Evolutionary conservation across 2,888 invertebrate species (phyloP).

Genomic region (Acleris sparsana): DNA sequence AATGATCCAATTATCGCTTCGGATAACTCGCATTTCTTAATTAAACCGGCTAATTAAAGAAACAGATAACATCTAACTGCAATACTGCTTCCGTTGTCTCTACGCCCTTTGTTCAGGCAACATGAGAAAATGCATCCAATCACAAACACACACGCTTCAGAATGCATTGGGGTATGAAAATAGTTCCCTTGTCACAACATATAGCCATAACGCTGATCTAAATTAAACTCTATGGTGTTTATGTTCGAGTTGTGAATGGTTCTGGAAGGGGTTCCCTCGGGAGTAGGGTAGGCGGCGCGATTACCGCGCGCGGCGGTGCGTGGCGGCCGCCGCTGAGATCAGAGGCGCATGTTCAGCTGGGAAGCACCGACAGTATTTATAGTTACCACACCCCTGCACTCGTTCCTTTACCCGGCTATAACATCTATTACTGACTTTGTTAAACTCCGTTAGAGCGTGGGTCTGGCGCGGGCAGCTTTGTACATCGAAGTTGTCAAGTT

Average conservation of each 20-base stretch:
- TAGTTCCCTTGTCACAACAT: slow-evolving; percentile 15
- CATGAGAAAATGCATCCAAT: slow-evolving; percentile 41
- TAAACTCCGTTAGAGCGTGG: not conserved
- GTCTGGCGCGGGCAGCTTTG: not conserved
- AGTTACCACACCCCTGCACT: slow-evolving; percentile 38
- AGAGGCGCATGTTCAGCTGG: slow-evolving; percentile 56
- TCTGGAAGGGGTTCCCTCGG: slow-evolving; percentile 17
- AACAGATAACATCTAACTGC: slow-evolving; percentile 48
- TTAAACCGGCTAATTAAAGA: slow-evolving; percentile 71
- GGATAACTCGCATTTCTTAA: slow-evolving; percentile 68
- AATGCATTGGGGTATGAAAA: slow-evolving; percentile 30
- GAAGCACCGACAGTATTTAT: slow-evolving; percentile 61
- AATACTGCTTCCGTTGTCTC: slow-evolving; percentile 63
- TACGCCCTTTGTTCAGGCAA: slow-evolving; percentile 52
- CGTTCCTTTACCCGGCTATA: not conserved
- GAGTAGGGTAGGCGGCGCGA: slow-evolving; percentile 69
- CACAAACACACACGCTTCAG: slow-evolving; percentile 25
- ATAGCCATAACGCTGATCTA: not conserved
- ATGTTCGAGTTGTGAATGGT: slow-evolving; percentile 19
- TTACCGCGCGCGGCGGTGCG: slow-evolving; percentile 69
- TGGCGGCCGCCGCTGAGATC: slow-evolving; percentile 81
- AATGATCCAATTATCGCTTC: slow-evolving; percentile 74
- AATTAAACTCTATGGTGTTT: slow-evolving; percentile 20
- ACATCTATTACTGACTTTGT: slow-evolving; percentile 1
- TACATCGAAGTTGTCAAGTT: not conserved